Conservation (phyloP, 2,888 invertebrate genomes). For the Odontothrips loti region DNA sequence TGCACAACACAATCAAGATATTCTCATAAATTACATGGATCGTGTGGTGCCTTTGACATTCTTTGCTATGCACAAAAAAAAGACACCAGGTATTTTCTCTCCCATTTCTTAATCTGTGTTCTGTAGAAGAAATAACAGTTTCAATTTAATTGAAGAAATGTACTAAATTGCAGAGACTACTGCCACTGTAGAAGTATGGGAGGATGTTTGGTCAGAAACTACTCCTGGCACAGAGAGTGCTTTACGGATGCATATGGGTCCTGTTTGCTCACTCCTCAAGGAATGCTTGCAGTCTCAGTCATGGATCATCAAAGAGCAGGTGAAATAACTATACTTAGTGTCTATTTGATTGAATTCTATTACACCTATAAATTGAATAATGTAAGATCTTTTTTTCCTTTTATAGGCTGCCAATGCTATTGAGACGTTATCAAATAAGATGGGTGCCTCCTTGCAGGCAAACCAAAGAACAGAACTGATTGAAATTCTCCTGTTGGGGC, state of each 20-base stretch:
- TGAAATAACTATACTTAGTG: conserved; percentile 39
- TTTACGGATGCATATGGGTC: conserved; percentile 68
- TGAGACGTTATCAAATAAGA: conserved; percentile 68
- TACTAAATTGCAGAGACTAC: conserved; percentile 48
- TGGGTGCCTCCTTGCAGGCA: conserved; percentile 61
- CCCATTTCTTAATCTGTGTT: neutral
- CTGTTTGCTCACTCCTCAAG: conserved; percentile 66
- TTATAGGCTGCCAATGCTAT: conserved; percentile 72
- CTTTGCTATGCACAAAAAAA: conserved; percentile 83
- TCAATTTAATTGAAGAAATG: conserved; percentile 49
- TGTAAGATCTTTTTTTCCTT: conserved; percentile 31
- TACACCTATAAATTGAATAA: conserved; percentile 16
- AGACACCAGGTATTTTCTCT: conserved; percentile 44
- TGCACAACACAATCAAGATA: conserved; percentile 75
- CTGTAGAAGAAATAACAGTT: conserved; percentile 21
- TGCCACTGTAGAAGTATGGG: conserved; percentile 67
- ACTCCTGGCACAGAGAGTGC: conserved; percentile 84
- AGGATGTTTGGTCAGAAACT: conserved; percentile 84
- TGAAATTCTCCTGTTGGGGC: conserved; percentile 61
- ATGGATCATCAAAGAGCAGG: conserved; percentile 83
- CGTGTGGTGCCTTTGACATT: conserved; percentile 77
- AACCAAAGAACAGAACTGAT: conserved; percentile 62
- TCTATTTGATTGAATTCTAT: neutral
- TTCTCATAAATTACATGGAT: conserved; percentile 70
- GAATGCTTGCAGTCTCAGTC: conserved; percentile 72